Base-by-base conservation (phyloP, 2,113 vertebrate species). In the Abramis brama region DNA sequence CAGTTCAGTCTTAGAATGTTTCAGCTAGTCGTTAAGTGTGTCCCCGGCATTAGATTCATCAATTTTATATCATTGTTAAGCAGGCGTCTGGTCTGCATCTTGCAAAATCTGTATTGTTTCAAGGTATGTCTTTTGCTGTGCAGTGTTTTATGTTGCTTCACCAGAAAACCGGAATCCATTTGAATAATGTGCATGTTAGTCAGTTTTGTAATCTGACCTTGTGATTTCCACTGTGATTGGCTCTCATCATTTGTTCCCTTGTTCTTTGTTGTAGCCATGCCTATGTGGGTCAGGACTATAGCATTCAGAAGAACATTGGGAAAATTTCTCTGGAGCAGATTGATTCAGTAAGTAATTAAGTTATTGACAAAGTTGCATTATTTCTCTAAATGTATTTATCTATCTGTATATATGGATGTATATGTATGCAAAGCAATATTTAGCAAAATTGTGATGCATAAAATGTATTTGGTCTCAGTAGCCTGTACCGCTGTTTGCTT, bases 211-310 rank as follows among this genome's bases (percentile, higher is more conserved):
- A 27, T 23, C 17, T 55, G 27, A 57, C 47, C 75, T 76, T 76
- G 33, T 68, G 11, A 45, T 59, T 12, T 25, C 27, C 33, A 77
- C 55, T 84, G 11, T 39, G 33, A 52, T 89, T 2, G 89, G 55
- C 88, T 86, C 85, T 47, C 85, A 83, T 88, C n/a, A 50, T 80
- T 78, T 89, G 66, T 52, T 86, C 21, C 91, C 85, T 68, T 73
- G 6, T 73, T 43, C 36, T 73, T 84, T 91, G 80, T 89, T 91
- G 66, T 77, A 99, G 98, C 90, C 96, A 99, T 95, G 96, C 96
- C 60, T 99, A 99, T 0, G 89, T 98, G 90, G 98, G 98, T 52
- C 97, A 99, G 91, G 97, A 99, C 93, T 99, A 99, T 91, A 98
- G 95, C 12, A 78, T 91, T 75, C 97, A 98, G 88, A 97, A 96